Evolutionary conservation across 2,888 invertebrate species (phyloP).

Genomic region (Pseudoips prasinana): DNA sequence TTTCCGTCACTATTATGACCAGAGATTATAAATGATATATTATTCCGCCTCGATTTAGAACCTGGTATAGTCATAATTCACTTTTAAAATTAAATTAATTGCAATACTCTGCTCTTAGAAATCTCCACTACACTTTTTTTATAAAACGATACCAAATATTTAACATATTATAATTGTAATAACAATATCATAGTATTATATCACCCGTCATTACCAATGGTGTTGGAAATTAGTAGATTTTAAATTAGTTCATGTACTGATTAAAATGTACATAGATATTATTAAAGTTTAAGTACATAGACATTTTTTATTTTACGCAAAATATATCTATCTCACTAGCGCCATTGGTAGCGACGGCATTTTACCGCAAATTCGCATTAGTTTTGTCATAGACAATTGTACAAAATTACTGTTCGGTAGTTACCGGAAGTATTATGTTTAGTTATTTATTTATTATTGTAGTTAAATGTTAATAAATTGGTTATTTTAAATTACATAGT

Average conservation of each 20-base stretch:
- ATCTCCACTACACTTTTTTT: not conserved
- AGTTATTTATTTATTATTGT: constrained; percentile 4
- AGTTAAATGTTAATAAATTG: constrained; percentile 15
- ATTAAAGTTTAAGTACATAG: too few species aligned
- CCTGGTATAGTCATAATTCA: too few species aligned
- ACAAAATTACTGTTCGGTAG: constrained; percentile 1
- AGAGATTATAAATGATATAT: too few species aligned
- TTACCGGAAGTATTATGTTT: constrained; percentile 9
- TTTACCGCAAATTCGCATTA: constrained; percentile 3
- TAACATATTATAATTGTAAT: not conserved
- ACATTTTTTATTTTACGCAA: not conserved
- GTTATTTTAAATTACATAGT: constrained; percentile 3
- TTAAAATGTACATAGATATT: too few species aligned
- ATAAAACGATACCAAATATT: not conserved
- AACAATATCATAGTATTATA: constrained; percentile 1
- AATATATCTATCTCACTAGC: constrained; percentile 8
- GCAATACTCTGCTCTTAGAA: constrained; percentile 1
- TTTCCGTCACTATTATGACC: too few species aligned
- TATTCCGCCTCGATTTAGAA: too few species aligned
- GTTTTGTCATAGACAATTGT: constrained; percentile 6
- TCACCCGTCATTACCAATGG: not conserved
- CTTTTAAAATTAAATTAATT: too few species aligned
- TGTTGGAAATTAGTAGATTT: too few species aligned
- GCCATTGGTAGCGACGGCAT: constrained; percentile 2
- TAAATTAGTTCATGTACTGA: too few species aligned